Evolutionary conservation across 2,888 invertebrate genomes (phyloP).

Genomic region (Ormyrus rosae): DNA sequence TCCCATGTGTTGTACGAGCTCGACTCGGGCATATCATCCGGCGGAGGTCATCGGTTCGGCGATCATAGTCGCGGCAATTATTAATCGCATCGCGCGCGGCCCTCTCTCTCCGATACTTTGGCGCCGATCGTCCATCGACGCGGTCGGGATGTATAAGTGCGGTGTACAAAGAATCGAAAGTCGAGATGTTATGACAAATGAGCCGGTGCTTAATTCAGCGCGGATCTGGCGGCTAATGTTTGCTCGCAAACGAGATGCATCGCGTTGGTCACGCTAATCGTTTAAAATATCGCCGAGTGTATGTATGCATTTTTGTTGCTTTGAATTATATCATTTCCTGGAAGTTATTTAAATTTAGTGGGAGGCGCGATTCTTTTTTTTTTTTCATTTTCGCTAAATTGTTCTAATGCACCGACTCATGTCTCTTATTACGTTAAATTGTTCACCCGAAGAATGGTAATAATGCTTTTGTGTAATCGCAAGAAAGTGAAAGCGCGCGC

Average conservation of each 20-base stretch:
- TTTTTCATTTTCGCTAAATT: background rate
- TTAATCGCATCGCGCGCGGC: conserved; percentile 42
- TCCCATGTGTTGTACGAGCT: conserved; percentile 30
- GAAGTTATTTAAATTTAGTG: no score
- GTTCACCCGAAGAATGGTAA: conserved; percentile 12
- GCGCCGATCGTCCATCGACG: conserved; percentile 14
- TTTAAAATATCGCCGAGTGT: background rate
- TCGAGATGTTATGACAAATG: conserved; percentile 49
- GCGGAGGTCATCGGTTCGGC: conserved; percentile 69
- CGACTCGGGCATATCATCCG: conserved; percentile 2
- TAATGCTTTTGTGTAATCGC: conserved; percentile 21
- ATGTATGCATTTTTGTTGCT: background rate
- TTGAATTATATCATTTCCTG: background rate
- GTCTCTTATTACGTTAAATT: conserved; percentile 4
- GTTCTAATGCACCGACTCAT: background rate
- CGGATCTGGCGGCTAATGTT: conserved; percentile 12
- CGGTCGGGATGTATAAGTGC: conserved; percentile 2
- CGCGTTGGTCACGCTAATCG: background rate
- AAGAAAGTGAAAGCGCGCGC: conserved; percentile 39
- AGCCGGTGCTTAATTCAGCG: conserved; percentile 21
- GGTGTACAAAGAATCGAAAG: background rate
- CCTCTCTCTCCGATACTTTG: conserved; percentile 7
- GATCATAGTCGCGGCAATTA: conserved; percentile 67
- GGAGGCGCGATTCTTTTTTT: no score
- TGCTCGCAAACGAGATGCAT: background rate